Conservation (phyloP, 2,888 invertebrate species). For the Cremastobaeus sp. region DNA sequence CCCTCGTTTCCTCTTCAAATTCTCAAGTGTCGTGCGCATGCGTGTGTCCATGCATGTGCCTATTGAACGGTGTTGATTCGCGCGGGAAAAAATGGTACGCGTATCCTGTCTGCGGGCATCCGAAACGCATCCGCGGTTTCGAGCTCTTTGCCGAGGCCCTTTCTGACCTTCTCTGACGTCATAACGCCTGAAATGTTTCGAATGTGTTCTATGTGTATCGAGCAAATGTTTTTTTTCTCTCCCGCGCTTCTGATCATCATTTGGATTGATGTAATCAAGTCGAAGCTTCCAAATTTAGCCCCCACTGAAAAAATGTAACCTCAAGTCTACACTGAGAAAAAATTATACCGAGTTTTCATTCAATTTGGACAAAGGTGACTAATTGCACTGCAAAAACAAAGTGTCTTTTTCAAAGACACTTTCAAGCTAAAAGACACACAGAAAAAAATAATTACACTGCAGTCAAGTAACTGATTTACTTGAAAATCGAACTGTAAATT, state of each 20-base stretch:
- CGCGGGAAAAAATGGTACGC: slow-evolving; percentile 59
- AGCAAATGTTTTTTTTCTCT: slow-evolving; percentile 11
- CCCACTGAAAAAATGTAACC: no score
- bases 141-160: background rate
- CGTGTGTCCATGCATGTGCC: slow-evolving; percentile 43
- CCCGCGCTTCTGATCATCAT: slow-evolving; percentile 1
- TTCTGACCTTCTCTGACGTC: slow-evolving; percentile 48
- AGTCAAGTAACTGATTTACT: no score
- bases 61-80: slow-evolving; percentile 60
- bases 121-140: slow-evolving; percentile 33
- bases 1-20: slow-evolving; percentile 58
- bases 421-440: no score
- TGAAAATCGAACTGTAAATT: no score
- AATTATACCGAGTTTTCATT: no score
- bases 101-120: slow-evolving; percentile 54
- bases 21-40: slow-evolving; percentile 58
- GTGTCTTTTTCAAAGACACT: no score
- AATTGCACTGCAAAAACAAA: no score
- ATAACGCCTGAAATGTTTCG: slow-evolving; percentile 24
- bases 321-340: no score
- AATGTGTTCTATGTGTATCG: slow-evolving; percentile 14
- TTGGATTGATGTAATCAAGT: slow-evolving; percentile 9
- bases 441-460: no score
- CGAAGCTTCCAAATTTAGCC: no score
- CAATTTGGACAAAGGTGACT: no score